Evolutionary conservation across 2,113 vertebrate species (phyloP), one percentile per base, ranked within the genome.

Genomic region (Leuciscus idus): DNA sequence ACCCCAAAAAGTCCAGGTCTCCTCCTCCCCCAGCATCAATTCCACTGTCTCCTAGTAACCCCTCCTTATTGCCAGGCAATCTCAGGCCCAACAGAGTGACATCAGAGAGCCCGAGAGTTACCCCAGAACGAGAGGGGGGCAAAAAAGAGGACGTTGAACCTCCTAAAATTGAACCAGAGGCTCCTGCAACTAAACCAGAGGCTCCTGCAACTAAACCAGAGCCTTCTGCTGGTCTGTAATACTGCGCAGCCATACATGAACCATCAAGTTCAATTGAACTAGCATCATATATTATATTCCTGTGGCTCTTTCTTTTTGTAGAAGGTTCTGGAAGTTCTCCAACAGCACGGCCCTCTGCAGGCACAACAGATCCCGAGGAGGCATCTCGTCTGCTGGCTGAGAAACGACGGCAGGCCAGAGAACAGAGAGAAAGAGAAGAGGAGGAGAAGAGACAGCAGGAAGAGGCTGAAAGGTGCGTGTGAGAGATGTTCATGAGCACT

Each of bases 291-390:
- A 81, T 85, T 88, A 80, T n/a, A 46, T 7, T 8, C 33, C 17
- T 75, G 33, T 0, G n/a, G 13, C 62, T 70, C 30, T 76, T 0
- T 77, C n/a, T 48, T 4, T 28, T 55, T 86, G 0, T 59, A 93
- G 93, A 93, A 70, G 86, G 23, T 23, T 26, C 87, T 30, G 72
- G 90, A 84, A 92, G 92, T 86, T 88, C 92, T 1, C 64, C 95
- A 76, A 13, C 91, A 72, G 33, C 92, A 1, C 97, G 95, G 91
- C 88, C 93, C 36, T 96, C 96, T 10, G 96, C 97, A 13, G 98
- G 98, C 36, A 99, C 97, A 30, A 99, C 95, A 0, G 95, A 99
- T 87, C 96, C 96, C 0, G 98, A 97, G 84, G 98, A 99, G 92
- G 98, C 98, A 0, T 96, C 97, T 0, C 95, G 97, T 73, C 94